A percentile compares a stretch with the other conserved stretches of the same genome.
These are phyloP conservation scores for Smittia aterrima DNA, from an alignment of 2,888 invertebrate genomes.

Conservation along the genomic window DNA sequence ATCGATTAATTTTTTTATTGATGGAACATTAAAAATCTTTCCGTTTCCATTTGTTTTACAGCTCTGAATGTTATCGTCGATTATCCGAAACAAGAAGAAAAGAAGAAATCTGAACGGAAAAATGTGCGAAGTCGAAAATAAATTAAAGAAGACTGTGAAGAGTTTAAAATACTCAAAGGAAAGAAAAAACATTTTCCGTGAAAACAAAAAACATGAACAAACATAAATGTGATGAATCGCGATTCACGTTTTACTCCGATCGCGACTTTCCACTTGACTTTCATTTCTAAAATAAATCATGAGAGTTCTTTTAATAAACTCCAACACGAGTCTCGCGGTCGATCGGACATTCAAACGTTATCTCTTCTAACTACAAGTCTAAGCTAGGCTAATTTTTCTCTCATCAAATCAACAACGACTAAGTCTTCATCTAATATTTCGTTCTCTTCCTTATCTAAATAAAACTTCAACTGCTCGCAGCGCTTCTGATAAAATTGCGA, in stretches of 20 bases:
- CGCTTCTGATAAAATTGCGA: too few relatives aligned
- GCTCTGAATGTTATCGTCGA: background rate
- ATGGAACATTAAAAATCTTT: background rate
- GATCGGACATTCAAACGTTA: background rate
- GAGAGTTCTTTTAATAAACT: background rate
- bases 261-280: background rate
- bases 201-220: conserved; percentile 8
- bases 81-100: too few relatives aligned
- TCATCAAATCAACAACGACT: too few relatives aligned
- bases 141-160: background rate
- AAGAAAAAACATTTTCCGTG: background rate
- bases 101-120: too few relatives aligned
- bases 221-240: conserved; percentile 4
- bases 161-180: too few relatives aligned
- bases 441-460: too few relatives aligned
- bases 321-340: background rate
- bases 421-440: too few relatives aligned
- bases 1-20: too few relatives aligned
- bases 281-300: background rate
- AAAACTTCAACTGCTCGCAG: too few relatives aligned
- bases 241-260: conserved; percentile 7
- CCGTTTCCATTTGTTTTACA: background rate
- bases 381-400: too few relatives aligned
- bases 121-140: background rate
- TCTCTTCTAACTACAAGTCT: background rate